These are phyloP conservation scores for Diachasmimorpha longicaudata DNA, from an alignment of 1,140 invertebrate genomes.

Conservation along the genomic window DNA sequence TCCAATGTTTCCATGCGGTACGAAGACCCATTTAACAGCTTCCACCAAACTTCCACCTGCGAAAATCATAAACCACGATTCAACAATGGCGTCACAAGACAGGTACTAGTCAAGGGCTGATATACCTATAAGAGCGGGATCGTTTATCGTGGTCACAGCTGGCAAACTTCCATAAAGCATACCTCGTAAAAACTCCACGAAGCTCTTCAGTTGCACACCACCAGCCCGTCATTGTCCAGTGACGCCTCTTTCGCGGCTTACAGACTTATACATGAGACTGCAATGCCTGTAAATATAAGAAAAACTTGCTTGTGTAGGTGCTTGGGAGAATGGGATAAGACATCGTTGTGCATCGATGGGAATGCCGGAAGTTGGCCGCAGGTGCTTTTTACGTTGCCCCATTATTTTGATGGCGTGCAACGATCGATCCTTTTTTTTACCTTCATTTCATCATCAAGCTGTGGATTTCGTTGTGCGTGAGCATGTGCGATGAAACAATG, in stretches of 20 bases:
- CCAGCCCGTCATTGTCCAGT: not conserved
- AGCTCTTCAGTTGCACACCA: not conserved
- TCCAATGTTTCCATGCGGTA: not conserved
- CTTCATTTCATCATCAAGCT: not conserved
- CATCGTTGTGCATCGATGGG: constrained; percentile 17
- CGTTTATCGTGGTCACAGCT: constrained; percentile 27
- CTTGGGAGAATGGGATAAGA: not conserved
- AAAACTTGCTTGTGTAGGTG: not conserved
- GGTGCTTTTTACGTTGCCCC: constrained; percentile 16
- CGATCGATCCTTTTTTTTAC: not conserved
- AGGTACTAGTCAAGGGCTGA: not conserved
- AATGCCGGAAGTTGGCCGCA: constrained; percentile 26
- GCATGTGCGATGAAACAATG: too few species aligned
- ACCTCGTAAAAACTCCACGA: constrained; percentile 20
- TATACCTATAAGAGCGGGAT: constrained; percentile 1
- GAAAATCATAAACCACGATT: not conserved
- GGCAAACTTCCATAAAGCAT: constrained; percentile 26
- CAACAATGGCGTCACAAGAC: not conserved
- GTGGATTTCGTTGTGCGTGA: not conserved
- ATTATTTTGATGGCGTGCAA: not conserved
- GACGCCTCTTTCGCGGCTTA: not conserved
- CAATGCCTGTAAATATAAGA: not conserved
- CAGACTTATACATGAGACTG: not conserved
- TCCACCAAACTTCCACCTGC: not conserved
- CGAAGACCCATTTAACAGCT: too few species aligned